Percentiles rank a stretch among this genome's conserved stretches.
phyloP scores from a whole-genome alignment of 2,113 vertebrate genomes.

The Euleptes europaea region DNA sequence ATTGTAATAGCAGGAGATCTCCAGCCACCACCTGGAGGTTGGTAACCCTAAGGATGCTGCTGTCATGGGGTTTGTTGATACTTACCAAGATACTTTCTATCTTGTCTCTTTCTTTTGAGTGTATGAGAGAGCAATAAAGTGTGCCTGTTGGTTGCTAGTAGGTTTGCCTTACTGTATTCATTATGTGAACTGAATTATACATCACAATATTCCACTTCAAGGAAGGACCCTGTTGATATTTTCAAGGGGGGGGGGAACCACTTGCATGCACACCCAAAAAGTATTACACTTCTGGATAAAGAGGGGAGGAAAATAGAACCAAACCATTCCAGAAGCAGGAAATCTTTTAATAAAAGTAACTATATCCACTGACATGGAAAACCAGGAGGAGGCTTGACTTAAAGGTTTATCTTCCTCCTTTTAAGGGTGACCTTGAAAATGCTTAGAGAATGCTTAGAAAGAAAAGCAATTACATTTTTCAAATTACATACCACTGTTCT shows the following conservation, averaged over 20 bases:
- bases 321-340: conserved; percentile 16
- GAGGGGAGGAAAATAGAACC: conserved; percentile 1
- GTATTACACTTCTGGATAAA: conserved; percentile 21
- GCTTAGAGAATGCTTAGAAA: conserved; percentile 63
- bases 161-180: neutral
- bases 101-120: neutral
- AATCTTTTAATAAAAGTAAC: conserved; percentile 2
- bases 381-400: conserved; percentile 54
- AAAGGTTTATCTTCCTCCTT: conserved; percentile 52
- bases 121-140: too few relatives aligned
- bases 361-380: conserved; percentile 19
- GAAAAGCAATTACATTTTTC: conserved; percentile 85
- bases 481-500: conserved; percentile 79
- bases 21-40: too few relatives aligned
- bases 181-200: neutral
- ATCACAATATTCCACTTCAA: neutral
- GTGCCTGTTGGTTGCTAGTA: neutral
- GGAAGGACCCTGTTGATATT: neutral
- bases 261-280: neutral
- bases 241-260: neutral
- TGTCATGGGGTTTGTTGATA: neutral
- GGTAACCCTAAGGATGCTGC: too few relatives aligned
- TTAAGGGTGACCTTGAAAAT: conserved; percentile 77
- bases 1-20: too few relatives aligned
- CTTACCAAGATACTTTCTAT: neutral